Evolutionary conservation across 2,113 vertebrate species (phyloP), one percentile per base, ranked within the genome.

Genomic region (Dasypus novemcinctus): DNA sequence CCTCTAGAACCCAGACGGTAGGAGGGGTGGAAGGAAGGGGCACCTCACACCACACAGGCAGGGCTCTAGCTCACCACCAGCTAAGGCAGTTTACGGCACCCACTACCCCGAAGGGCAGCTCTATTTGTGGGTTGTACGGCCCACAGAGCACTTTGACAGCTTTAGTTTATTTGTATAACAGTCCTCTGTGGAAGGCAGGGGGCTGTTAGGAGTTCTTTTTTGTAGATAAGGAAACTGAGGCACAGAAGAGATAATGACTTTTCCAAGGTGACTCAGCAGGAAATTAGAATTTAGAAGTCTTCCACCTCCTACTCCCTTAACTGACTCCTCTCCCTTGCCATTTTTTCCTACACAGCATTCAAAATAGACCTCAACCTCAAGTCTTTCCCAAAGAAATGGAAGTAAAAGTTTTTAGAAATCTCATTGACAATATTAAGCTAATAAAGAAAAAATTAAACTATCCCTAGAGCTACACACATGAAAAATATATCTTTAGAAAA

Each of bases 91-190:
- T 1, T 29, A 20, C 7, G 33, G 14, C 23, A 31, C 11, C 38
- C 41, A 8, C 27, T 52, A 10, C 3, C 43, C 78, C 46, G 66
- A 49, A 21, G 5, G 3, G 1, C 4, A 8, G 10, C 0, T 82
- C 64, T 2, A n/a, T 0, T 2, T 11, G 1, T 15, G 33, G 41
- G n/a, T 36, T 2, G 0, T 29, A 17, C 6, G 4, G 9, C 46
- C 57, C 72, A 38, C 25, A 13, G 17, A 41, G 15, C 10, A 6
- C 0, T 38, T 7, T 3, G 15, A 79, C 79, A 87, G 41, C 33
- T 68, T 2, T 23, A 36, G 29, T 36, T 85, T 59, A 27, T 29
- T 31, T 31, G 9, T 14, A 43, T 12, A 5, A 27, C 21, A 49
- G 59, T 21, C 23, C 11, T 23, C n/a, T 25, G 25, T 8, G 78